These are phyloP conservation scores for Dryobota labecula DNA, from an alignment of 2,888 invertebrate genomes.

Conservation along the genomic window DNA sequence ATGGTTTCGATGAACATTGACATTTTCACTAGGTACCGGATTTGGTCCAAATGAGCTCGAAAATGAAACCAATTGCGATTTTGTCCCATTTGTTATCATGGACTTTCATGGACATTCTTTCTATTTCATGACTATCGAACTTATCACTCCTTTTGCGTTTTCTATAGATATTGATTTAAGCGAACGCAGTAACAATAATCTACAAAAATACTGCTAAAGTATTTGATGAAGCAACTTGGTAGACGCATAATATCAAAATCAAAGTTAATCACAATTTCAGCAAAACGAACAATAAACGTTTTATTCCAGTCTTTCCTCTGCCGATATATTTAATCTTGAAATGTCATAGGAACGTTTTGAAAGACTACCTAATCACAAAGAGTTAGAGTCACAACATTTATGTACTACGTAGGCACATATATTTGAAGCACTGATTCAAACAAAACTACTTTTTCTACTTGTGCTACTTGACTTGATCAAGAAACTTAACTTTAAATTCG, in stretches of 20 bases:
- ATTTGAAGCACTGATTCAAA: constrained; percentile 11
- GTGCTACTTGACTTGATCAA: background rate
- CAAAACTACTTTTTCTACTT: background rate
- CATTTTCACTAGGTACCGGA: background rate
- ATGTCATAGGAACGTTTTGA: constrained; percentile 47
- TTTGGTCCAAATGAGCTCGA: background rate
- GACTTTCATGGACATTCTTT: background rate
- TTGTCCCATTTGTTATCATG: background rate
- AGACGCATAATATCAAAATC: constrained; percentile 28
- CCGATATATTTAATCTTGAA: constrained; percentile 49
- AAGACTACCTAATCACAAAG: constrained; percentile 42
- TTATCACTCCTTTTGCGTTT: background rate
- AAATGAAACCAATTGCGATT: background rate
- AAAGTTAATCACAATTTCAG: constrained; percentile 33
- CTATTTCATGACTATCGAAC: background rate
- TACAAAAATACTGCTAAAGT: constrained; percentile 11
- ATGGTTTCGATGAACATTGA: constrained; percentile 4
- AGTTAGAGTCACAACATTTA: constrained; percentile 30
- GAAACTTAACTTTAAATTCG: background rate
- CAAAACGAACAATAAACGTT: constrained; percentile 35
- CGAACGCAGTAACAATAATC: constrained; percentile 12
- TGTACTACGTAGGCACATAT: constrained; percentile 23
- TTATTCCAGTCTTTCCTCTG: constrained; percentile 58
- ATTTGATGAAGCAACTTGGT: constrained; percentile 31
- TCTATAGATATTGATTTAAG: constrained; percentile 12